These are phyloP conservation scores for Isurus oxyrinchus DNA, from an alignment of 2,113 vertebrate genomes.

Conservation along the genomic window DNA sequence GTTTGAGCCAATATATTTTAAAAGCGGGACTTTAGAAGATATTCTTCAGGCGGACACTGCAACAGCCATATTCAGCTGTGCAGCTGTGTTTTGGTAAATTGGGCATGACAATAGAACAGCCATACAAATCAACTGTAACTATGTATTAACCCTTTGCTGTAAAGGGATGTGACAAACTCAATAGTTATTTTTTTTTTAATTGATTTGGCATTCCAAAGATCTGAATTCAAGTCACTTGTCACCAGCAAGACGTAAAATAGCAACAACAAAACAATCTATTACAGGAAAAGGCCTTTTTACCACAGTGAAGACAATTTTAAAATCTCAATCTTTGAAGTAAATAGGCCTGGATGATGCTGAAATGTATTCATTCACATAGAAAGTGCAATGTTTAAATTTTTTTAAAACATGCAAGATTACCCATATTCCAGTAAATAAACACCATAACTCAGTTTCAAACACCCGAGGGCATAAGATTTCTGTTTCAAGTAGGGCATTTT, in stretches of 20 bases:
- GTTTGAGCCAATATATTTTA: slow-evolving; percentile 23
- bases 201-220: slow-evolving; percentile 18
- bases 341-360: neutral
- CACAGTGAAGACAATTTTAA: neutral
- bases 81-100: neutral
- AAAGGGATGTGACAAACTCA: neutral
- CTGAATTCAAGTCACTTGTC: neutral
- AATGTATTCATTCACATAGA: neutral
- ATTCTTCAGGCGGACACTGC: neutral
- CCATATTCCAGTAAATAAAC: neutral
- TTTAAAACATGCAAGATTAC: neutral
- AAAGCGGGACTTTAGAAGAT: neutral
- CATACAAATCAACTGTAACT: neutral
- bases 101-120: neutral
- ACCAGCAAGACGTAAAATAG: neutral
- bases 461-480: neutral
- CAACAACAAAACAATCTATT: neutral
- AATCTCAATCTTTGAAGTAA: neutral
- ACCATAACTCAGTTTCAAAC: neutral
- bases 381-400: neutral
- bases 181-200: neutral
- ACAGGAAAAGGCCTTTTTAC: neutral
- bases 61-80: neutral
- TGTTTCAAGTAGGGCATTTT: neutral
- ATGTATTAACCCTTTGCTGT: neutral